Conservation (phyloP, 30 jellyfish, hydroid and myxozoan species). For the Cassiopea andromeda region DNA sequence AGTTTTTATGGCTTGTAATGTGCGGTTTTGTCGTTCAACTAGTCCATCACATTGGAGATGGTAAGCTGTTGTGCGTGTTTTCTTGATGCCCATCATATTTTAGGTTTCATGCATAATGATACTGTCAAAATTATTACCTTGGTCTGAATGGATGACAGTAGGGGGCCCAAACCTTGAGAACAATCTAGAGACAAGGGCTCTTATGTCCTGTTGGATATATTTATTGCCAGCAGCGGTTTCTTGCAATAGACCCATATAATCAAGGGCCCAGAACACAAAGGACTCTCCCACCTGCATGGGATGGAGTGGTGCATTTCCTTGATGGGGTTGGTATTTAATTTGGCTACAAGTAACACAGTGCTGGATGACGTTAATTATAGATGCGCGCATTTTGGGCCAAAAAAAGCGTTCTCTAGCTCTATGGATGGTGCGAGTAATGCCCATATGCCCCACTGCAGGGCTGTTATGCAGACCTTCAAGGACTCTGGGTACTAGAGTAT, state of each 20-base stretch:
- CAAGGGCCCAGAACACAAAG: conserved; percentile 18
- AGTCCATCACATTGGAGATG: conserved; percentile 12
- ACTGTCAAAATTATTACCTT: conserved; percentile 9
- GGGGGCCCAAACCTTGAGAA: conserved; percentile 73
- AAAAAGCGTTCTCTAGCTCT: conserved; percentile 60
- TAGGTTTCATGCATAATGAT: conserved; percentile 56
- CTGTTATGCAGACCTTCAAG: conserved; percentile 48
- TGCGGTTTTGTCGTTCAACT: background rate
- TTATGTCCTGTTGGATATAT: conserved; percentile 52
- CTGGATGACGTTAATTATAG: conserved; percentile 16
- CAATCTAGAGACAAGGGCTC: conserved; percentile 39
- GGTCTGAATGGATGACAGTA: conserved; percentile 64
- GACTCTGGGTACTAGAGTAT: conserved; percentile 35
- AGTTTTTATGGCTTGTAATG: background rate
- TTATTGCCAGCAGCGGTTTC: background rate
- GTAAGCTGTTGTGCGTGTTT: conserved; percentile 41
- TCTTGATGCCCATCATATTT: conserved; percentile 44
- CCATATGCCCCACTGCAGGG: conserved; percentile 68
- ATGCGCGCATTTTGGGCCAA: conserved; percentile 59
- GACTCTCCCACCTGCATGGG: conserved; percentile 47
- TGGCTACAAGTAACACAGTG: conserved; percentile 57
- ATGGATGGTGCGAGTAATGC: conserved; percentile 42
- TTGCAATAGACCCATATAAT: background rate
- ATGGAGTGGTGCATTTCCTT: conserved; percentile 38
- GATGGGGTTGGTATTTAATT: conserved; percentile 22